Percentiles rank a stretch among this genome's conserved stretches.
These are phyloP conservation scores for Athene cunicularia DNA, from an alignment of 2,113 vertebrate genomes.

Conservation along the genomic window DNA sequence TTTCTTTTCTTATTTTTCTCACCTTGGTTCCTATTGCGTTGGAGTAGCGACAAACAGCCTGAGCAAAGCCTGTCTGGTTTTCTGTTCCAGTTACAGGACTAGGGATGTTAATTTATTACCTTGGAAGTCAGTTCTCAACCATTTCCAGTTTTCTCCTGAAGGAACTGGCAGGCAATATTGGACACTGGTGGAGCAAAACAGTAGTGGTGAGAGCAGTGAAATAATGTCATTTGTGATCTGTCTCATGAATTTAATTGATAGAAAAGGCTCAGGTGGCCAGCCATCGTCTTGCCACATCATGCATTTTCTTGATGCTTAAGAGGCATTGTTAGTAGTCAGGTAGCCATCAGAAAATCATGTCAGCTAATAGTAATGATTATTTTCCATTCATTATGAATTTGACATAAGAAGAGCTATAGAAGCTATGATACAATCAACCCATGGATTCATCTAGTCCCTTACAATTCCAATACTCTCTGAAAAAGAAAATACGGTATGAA, in stretches of 20 bases:
- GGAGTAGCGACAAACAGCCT: not conserved
- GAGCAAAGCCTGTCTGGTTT: not conserved
- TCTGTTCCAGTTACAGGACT: not conserved
- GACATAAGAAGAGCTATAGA: not conserved
- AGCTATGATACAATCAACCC: not conserved
- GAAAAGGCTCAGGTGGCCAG: not conserved
- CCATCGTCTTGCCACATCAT: not conserved
- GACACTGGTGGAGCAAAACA: not conserved
- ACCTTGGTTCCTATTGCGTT: not conserved
- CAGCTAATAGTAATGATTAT: not conserved
- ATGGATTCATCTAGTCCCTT: not conserved
- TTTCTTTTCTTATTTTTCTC: not conserved
- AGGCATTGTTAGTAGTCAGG: not conserved
- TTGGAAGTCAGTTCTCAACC: not conserved
- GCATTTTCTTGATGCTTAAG: not conserved
- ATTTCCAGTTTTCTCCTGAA: not conserved
- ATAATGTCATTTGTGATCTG: not conserved
- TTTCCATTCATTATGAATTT: not conserved
- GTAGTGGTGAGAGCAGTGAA: not conserved
- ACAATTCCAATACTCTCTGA: not conserved
- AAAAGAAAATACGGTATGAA: not conserved
- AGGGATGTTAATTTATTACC: not conserved
- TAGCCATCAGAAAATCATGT: not conserved
- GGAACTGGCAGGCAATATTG: not conserved
- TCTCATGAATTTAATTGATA: not conserved